A percentile compares a stretch with the other conserved stretches of the same genome.
Evolutionary conservation across 2,113 vertebrate genomes (phyloP).

Genomic region (Camelus bactrianus): DNA sequence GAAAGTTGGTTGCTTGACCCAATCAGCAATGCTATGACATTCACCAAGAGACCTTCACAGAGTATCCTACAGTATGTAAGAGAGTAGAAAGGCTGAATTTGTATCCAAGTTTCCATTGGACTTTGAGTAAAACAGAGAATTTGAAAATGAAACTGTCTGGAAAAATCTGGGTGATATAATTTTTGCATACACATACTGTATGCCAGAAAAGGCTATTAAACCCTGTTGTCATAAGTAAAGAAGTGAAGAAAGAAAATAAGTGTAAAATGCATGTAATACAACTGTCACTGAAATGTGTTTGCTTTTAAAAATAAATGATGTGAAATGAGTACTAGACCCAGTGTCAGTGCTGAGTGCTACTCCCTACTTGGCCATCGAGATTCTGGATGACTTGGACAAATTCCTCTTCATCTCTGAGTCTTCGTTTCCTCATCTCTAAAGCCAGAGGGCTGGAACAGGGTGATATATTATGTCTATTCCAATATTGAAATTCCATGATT

Average conservation of each 20-base stretch:
- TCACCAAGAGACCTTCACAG: not conserved
- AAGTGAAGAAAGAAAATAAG: not conserved
- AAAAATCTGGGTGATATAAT: not conserved
- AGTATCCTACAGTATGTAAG: not conserved
- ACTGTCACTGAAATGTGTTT: not conserved
- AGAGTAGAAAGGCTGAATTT: not conserved
- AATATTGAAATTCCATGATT: not conserved
- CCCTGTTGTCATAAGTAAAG: not conserved
- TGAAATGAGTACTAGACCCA: not conserved
- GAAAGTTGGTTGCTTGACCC: not conserved
- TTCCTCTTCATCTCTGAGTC: not conserved
- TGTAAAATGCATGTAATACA: not conserved
- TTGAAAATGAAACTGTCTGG: not conserved
- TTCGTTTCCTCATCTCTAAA: not conserved
- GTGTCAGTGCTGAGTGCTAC: not conserved
- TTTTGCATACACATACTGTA: not conserved
- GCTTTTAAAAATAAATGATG: not conserved
- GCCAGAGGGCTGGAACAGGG: not conserved
- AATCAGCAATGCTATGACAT: not conserved
- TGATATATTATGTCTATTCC: not conserved
- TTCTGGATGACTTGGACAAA: not conserved
- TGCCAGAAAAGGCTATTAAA: not conserved
- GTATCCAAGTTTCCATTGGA: not conserved
- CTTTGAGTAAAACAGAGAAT: not conserved
- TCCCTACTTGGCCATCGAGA: not conserved